Evolutionary conservation across 2,113 vertebrate species (phyloP).

Genomic region (Rhipidura dahli): DNA sequence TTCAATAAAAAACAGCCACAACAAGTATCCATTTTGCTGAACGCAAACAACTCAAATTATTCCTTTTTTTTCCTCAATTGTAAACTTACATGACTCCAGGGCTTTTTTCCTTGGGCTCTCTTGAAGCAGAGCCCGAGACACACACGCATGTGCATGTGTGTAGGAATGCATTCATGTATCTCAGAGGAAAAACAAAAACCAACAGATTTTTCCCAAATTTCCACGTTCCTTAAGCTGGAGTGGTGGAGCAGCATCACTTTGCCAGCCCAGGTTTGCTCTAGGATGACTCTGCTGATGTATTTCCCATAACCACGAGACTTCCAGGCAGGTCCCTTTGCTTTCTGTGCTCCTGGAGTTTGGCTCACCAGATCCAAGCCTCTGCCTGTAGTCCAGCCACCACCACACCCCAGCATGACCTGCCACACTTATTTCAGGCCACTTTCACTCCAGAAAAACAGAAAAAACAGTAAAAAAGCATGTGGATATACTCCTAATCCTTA

Average conservation of each 20-base stretch:
- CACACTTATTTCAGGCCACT: neutral
- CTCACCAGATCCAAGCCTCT: neutral
- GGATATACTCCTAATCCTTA: neutral
- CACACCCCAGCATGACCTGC: neutral
- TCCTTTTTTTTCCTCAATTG: neutral
- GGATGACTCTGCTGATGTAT: accelerated
- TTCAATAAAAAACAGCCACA: slow-evolving; percentile 1
- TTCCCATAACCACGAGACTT: neutral
- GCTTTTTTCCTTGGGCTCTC: neutral
- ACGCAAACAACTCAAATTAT: neutral
- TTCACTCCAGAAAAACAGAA: neutral
- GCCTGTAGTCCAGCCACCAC: neutral
- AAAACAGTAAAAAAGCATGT: neutral
- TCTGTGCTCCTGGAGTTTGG: neutral
- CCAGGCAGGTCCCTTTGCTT: neutral
- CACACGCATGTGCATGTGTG: neutral
- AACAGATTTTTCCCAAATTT: neutral
- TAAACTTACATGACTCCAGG: neutral
- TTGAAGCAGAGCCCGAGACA: neutral
- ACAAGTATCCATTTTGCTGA: neutral
- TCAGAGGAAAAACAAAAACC: neutral
- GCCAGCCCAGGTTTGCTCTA: neutral
- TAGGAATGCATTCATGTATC: neutral
- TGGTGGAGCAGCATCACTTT: neutral
- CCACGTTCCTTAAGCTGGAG: neutral